Percentiles rank a stretch among this genome's conserved stretches.
Evolutionary conservation across 2,797 vertebrate genomes (phyloP).

Genomic region (Phalanger gymnotis): DNA sequence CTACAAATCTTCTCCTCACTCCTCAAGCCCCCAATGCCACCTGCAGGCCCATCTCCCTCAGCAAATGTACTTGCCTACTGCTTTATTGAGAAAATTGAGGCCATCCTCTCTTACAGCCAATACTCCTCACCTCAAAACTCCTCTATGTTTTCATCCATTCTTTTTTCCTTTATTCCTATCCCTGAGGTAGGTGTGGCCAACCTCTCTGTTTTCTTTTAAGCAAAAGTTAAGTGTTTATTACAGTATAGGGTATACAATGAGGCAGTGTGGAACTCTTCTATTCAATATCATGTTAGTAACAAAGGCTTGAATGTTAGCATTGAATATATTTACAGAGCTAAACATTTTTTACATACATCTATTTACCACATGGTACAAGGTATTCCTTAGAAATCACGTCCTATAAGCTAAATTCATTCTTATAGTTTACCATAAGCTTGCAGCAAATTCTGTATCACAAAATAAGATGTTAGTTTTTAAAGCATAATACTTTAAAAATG

Average conservation of each 20-base stretch:
- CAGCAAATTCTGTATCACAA: conserved; percentile 70
- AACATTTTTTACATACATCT: conserved; percentile 61
- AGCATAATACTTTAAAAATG: conserved; percentile 80
- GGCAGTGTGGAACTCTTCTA: conserved; percentile 57
- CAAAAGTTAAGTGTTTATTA: conserved; percentile 83
- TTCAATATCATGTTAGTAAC: conserved; percentile 66
- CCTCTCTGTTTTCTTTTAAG: conserved; percentile 55
- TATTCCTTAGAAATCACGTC: conserved; percentile 71
- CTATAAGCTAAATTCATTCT: conserved; percentile 76
- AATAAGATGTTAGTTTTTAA: conserved; percentile 74
- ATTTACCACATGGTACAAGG: conserved; percentile 63
- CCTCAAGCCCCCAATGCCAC: no score
- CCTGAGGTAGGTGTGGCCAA: background rate
- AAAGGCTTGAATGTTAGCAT: conserved; percentile 69
- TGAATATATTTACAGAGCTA: conserved; percentile 83
- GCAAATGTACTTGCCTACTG: background rate
- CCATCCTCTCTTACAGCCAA: background rate
- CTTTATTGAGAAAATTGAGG: background rate
- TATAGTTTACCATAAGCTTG: conserved; percentile 74
- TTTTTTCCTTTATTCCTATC: background rate
- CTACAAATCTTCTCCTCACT: background rate
- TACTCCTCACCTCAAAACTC: background rate
- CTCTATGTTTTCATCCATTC: background rate
- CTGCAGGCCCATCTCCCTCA: background rate
- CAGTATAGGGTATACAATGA: conserved; percentile 62